phyloP scores from a whole-genome alignment of 2,888 invertebrate species.

The Nycteola revayana region DNA sequence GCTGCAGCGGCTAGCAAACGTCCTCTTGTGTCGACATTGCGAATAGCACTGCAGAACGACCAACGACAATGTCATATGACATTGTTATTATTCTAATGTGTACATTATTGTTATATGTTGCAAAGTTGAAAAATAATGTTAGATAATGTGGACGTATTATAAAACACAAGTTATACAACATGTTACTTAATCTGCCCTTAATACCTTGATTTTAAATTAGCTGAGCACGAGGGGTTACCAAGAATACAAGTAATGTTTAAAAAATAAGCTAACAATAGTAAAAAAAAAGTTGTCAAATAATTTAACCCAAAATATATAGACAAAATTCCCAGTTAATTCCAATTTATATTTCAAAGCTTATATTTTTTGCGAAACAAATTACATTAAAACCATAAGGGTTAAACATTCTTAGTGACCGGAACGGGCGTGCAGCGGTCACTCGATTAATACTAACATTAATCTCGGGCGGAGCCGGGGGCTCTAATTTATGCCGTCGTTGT shows the following conservation, averaged over 20 bases:
- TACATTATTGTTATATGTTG: slow-evolving; percentile 3
- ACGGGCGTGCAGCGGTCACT: slow-evolving; percentile 63
- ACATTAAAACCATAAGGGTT: slow-evolving; percentile 27
- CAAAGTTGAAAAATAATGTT: slow-evolving; percentile 3
- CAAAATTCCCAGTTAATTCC: no score
- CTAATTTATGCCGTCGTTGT: slow-evolving; percentile 76
- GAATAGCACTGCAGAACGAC: slow-evolving; percentile 3
- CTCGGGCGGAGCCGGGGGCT: slow-evolving; percentile 57
- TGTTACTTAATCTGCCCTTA: slow-evolving; percentile 3
- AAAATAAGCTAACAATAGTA: no score
- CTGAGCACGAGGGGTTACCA: no score
- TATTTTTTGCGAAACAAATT: no score
- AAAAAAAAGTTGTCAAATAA: no score
- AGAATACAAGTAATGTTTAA: no score
- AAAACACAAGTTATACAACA: slow-evolving; percentile 3
- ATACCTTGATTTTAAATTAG: no score
- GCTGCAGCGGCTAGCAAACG: not conserved
- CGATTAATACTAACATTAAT: slow-evolving; percentile 80
- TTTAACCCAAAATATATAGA: no score
- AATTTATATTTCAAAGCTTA: no score
- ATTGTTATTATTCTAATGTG: slow-evolving; percentile 4
- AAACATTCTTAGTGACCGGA: slow-evolving; percentile 26
- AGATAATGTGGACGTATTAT: slow-evolving; percentile 4
- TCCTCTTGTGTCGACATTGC: slow-evolving; percentile 1
- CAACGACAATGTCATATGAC: slow-evolving; percentile 1